Evolutionary conservation across 2,888 invertebrate species (phyloP), one percentile per base, ranked within the genome.

Genomic region (Drosophila meridiana): DNA sequence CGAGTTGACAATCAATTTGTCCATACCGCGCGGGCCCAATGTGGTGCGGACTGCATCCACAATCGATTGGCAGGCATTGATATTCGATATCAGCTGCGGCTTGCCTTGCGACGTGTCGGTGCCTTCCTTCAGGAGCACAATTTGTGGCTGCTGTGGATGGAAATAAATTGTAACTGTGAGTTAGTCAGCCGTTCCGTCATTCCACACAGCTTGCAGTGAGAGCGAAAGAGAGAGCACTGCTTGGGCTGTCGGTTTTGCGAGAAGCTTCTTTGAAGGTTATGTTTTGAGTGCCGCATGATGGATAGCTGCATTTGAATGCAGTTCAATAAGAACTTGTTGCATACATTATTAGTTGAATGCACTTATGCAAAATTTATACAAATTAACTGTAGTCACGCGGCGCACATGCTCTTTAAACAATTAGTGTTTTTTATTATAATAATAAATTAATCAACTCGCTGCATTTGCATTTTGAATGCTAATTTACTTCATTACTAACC

Each of bases 21-120:
- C 99, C 99, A 99, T 98, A 78, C 99, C 99, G 36, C 99, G 95
- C 7, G 99, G 99, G 52, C 99, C 99, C 48, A 99, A 94, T 0
- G 99, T 99, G 1, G 99, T 99, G 69, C 99, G 96, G 1, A 95
- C 98, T 45, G 99, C 97, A 94, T 99, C 99, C 1, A 98, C 98
- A 40, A 99, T 97, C 9, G 96, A 94, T 93, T 98, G 98, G 93
- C 99, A 99, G 30, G 99, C 99, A 95, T 97, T 99, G 93, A 99
- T 99, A 93, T 99, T 99, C 63, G 98, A 98, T 84, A 99, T 95
- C 70, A 99, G 94, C 93, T 99, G 99, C 0, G 98, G 96, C 92
- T 97, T 98, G 74, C 99, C 99, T 93, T 99, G 99, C 0, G 97
- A 96, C 90, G 96, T 95, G 93, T 99, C 99, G 5, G 99, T 99